phyloP scores from a whole-genome alignment of 2,888 invertebrate genomes.

The Lepetodrilus schrolli region DNA sequence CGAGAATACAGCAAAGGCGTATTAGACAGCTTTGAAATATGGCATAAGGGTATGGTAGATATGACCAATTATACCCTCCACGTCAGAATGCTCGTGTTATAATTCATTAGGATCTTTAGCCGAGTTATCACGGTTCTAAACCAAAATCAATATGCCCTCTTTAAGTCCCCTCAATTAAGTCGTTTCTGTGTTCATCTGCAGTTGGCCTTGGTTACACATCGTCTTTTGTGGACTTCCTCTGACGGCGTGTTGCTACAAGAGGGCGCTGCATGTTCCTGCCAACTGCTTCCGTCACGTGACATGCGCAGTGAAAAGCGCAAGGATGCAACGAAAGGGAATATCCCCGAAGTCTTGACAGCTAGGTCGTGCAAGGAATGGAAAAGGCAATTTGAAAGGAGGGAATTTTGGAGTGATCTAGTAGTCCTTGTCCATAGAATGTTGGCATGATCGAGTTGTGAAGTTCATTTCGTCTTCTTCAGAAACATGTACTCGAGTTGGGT shows the following conservation, averaged over 20 bases:
- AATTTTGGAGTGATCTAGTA: too few relatives aligned
- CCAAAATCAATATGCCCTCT: constrained; percentile 15
- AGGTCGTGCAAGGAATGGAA: not conserved
- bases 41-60: not conserved
- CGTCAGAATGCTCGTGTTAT: constrained; percentile 9
- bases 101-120: constrained; percentile 23
- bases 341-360: not conserved
- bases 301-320: constrained; percentile 22
- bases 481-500: too few relatives aligned
- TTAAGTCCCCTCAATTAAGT: constrained; percentile 16
- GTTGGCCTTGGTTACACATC: not conserved
- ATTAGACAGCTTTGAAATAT: not conserved
- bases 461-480: too few relatives aligned
- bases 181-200: constrained; percentile 5
- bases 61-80: not conserved
- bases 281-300: constrained; percentile 22
- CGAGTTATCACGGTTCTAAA: not conserved
- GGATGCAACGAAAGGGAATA: not conserved
- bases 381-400: not conserved
- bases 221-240: constrained; percentile 23
- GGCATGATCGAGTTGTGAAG: too few relatives aligned
- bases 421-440: too few relatives aligned
- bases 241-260: constrained; percentile 1
- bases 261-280: constrained; percentile 23
- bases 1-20: not conserved